phyloP scores from a whole-genome alignment of 1,140 invertebrate genomes.

The Trachymyrmex septentrionalis region DNA sequence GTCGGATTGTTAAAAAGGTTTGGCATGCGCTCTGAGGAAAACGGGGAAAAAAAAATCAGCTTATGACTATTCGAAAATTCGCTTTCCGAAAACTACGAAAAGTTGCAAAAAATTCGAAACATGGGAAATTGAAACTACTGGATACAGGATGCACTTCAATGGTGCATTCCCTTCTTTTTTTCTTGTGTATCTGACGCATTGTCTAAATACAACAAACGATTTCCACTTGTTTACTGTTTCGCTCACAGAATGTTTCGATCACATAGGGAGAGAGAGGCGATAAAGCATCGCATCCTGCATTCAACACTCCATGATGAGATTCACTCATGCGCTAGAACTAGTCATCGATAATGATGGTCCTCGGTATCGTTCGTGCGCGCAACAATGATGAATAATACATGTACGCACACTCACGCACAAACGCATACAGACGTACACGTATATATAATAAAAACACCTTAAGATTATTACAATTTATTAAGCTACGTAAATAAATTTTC shows the following conservation, averaged over 20 bases:
- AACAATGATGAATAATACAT: constrained; percentile 21
- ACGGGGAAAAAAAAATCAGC: background rate
- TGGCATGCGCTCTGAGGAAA: constrained; percentile 24
- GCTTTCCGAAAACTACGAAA: constrained; percentile 18
- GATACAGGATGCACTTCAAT: constrained; percentile 8
- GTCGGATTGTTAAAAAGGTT: constrained; percentile 26
- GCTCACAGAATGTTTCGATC: background rate
- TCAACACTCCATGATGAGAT: constrained; percentile 10
- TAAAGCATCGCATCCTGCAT: constrained; percentile 23
- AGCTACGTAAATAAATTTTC: constrained; percentile 27
- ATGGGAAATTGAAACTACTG: constrained; percentile 33
- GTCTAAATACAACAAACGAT: constrained; percentile 25
- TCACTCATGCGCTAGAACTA: constrained; percentile 35
- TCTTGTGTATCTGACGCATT: background rate
- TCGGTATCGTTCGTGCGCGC: constrained; percentile 10
- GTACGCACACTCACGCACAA: too few species aligned
- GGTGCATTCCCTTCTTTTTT: background rate
- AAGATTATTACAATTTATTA: background rate
- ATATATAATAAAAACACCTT: background rate
- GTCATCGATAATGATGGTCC: constrained; percentile 29
- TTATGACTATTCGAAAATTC: constrained; percentile 36
- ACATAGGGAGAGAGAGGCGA: background rate
- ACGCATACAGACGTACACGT: too few species aligned
- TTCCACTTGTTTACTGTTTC: constrained; percentile 47
- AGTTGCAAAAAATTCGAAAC: constrained; percentile 16